Percentiles rank a stretch among this genome's conserved stretches.
These are phyloP conservation scores for Penaeus vannamei DNA, from an alignment of 1,140 invertebrate species.

Conservation along the genomic window DNA sequence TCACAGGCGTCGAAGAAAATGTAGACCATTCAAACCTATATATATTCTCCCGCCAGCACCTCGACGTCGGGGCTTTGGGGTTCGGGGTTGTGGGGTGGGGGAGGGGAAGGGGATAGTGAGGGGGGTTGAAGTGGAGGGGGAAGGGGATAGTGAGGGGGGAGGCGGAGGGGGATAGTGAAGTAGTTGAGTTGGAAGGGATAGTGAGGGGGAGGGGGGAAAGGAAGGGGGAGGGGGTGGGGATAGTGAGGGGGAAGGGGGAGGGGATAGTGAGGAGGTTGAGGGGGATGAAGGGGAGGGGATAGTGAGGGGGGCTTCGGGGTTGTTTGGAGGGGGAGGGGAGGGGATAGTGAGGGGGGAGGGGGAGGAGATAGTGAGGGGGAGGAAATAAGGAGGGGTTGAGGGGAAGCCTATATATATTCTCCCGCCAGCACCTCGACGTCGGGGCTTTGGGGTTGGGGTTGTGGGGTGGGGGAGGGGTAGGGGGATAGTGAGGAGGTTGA, in stretches of 20 bases:
- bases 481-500: background rate
- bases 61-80: background rate
- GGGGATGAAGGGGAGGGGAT: background rate
- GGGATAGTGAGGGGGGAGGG: conserved; percentile 32
- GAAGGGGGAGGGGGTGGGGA: background rate
- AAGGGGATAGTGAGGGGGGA: background rate
- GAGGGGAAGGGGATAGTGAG: background rate
- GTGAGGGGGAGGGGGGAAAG: too few species aligned
- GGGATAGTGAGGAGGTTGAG: conserved; percentile 23
- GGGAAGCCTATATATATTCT: background rate
- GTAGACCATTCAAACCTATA: conserved; percentile 26
- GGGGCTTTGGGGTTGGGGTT: background rate
- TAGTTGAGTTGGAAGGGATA: background rate
- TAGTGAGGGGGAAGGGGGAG: conserved; percentile 29
- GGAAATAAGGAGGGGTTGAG: conserved; percentile 11
- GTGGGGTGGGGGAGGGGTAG: background rate
- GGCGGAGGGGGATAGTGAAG: background rate
- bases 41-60: conserved; percentile 20
- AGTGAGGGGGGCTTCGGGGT: background rate
- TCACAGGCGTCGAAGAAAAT: conserved; percentile 41
- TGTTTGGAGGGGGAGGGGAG: background rate
- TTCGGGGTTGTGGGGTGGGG: background rate
- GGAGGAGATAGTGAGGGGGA: conserved; percentile 13
- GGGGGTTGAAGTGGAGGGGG: background rate
- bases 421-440: conserved; percentile 1